Evolutionary conservation across 1,140 invertebrate species (phyloP), one percentile per base, ranked within the genome.

Genomic region (Caerostris darwini): DNA sequence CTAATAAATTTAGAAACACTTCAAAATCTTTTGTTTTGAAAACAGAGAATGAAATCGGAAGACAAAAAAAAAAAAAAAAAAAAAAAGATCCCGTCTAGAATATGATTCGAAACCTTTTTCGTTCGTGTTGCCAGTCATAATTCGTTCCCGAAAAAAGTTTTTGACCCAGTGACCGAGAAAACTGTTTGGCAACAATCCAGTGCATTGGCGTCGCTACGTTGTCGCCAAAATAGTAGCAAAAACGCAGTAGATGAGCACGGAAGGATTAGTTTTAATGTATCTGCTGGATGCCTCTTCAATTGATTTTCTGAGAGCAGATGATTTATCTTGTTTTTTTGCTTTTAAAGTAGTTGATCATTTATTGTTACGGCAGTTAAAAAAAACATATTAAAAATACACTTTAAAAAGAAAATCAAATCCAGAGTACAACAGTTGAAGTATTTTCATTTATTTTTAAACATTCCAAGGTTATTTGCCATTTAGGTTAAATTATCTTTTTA

Each of bases 1-100:
- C 71, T 77, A 77, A 77, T 77, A 77, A 77, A 77, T 77, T 77
- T 77, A 77, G 71, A 53, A 77, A 50, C 34, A 77, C 71, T 53
- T 50, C 50, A n/a, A 77, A 77, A 50, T 77, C 71, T 12, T 77
- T 77, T 77, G 71, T 77, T 77, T 77, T 3, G 17, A 64, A 64
- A 64, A 64, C 61, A 64, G 61, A 34, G 34, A 34, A 34, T 34
- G 34, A 34, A 34, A 34, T 14, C 10, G 61, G 17, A 10, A 5
- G 10, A 17, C 61, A 64, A 64, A 17, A 17, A 34, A 34, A 53
- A 10, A 3, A 12, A 14, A 7, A 34, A 71, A 34, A 77, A 77
- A 77, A 77, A 19, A 34, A 50, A 53, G 19, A 50, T 53, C 71
- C 14, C 34, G 34, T 34, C 34, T 34, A 34, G 71, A 77, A 77